Evolutionary conservation across 2,113 vertebrate species (phyloP), one percentile per base, ranked within the genome.

Genomic region (Poeciliopsis retropinna): DNA sequence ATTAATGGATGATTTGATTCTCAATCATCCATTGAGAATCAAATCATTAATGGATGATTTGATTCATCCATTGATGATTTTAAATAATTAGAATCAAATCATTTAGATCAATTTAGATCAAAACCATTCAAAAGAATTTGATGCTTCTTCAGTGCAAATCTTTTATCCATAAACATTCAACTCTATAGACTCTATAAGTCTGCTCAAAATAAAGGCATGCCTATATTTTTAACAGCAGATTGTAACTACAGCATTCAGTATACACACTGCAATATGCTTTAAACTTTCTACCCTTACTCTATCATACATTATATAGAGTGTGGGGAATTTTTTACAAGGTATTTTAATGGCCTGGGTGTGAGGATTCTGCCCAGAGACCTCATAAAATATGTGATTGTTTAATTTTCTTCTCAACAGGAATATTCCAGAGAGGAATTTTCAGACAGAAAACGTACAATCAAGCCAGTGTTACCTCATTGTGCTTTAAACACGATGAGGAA

Each of bases 371-470:
- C 19, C 51, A 57, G 51, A 57, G 51, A n/a, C 19, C 51, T 57
- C 51, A 57, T n/a, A 57, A 57, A 57, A 57, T 57, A n/a, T 57
- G 19, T n/a, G 51, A 57, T 57, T 57, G 51, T 57, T n/a, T n/a
- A 57, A 25, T 57, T 57, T 57, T 57, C 10, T 57, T n/a, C 51
- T 57, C 51, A 57, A 3, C 25, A 10, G 22, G 7, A 57, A 57
- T 57, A 57, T 57, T 57, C 19, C 51, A n/a, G 51, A 0, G 10
- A n/a, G 7, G 19, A 57, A 57, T 57, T n/a, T 25, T 57, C 22
- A n/a, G 7, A 57, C 7, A 57, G 51, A 57, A 57, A 57, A 57
- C 6, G 1, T 5, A n/a, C 8, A n/a, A n/a, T 25, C 51, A 57
- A 57, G 51, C 8, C 25, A 57, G 25, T 57, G 5, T 57, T 57